A percentile compares a stretch with the other conserved stretches of the same genome.
phyloP scores from a whole-genome alignment of 2,888 invertebrate genomes.

The Adineta ricciae region DNA sequence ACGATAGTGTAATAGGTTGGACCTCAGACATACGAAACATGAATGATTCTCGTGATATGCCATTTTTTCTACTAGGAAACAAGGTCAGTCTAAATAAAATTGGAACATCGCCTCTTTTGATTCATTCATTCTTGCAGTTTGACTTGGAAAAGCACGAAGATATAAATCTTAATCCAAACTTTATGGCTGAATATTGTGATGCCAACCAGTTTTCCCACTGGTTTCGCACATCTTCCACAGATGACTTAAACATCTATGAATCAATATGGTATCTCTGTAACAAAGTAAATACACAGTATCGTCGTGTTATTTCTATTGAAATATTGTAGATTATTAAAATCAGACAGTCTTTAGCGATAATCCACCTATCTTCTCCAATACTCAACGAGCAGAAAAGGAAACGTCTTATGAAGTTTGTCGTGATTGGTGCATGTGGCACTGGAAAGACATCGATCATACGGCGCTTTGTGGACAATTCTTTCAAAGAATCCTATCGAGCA shows the following conservation, averaged over 20 bases:
- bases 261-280: too few species aligned
- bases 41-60: background rate
- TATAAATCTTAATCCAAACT: background rate
- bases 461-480: conserved; percentile 94
- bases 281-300: too few species aligned
- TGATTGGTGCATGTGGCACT: conserved; percentile 88
- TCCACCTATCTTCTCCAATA: too few species aligned
- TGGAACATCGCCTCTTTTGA: background rate
- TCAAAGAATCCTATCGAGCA: conserved; percentile 95
- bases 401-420: conserved; percentile 63
- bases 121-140: background rate
- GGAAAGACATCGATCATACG: conserved; percentile 98
- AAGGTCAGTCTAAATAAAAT: background rate
- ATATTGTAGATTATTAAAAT: too few species aligned
- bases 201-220: background rate
- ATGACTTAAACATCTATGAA: background rate
- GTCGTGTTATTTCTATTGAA: too few species aligned
- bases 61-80: background rate
- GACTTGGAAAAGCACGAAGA: background rate
- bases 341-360: too few species aligned
- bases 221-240: background rate
- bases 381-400: too few species aligned
- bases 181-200: background rate
- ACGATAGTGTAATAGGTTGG: background rate
- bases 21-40: background rate